Conservation (phyloP, 1,140 invertebrate genomes). For the Dreissena rostriformis region DNA sequence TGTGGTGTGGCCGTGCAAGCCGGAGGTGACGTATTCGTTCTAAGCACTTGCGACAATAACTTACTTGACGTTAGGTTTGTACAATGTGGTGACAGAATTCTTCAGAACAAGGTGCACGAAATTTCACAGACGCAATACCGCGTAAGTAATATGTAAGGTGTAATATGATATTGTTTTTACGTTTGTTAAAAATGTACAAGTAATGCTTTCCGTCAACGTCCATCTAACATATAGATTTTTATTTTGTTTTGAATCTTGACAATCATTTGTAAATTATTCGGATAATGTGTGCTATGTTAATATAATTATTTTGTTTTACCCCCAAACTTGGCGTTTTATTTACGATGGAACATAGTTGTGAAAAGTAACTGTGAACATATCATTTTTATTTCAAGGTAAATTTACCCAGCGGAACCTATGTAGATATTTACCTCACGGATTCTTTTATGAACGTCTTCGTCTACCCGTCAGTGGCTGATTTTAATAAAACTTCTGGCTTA, state of each 20-base stretch:
- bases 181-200: too few species aligned
- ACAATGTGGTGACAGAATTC: slow-evolving; percentile 5
- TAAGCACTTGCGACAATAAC: neutral
- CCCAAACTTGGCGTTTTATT: too few species aligned
- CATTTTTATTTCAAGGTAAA: neutral
- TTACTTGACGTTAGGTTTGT: neutral
- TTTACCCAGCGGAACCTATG: slow-evolving; percentile 7
- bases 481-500: neutral
- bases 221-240: too few species aligned
- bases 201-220: too few species aligned
- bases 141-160: too few species aligned
- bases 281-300: too few species aligned
- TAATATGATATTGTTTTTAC: too few species aligned
- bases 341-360: too few species aligned
- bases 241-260: too few species aligned
- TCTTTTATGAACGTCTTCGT: neutral
- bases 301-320: too few species aligned
- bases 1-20: neutral
- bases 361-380: neutral
- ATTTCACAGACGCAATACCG: neutral
- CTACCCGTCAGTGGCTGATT: slow-evolving; percentile 5
- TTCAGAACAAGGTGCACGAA: neutral
- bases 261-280: too few species aligned
- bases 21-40: slow-evolving; percentile 7
- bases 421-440: neutral